A percentile compares a stretch with the other conserved stretches of the same genome.
These are phyloP conservation scores for Leptura quadrifasciata DNA, from an alignment of 2,888 invertebrate species.

Conservation along the genomic window DNA sequence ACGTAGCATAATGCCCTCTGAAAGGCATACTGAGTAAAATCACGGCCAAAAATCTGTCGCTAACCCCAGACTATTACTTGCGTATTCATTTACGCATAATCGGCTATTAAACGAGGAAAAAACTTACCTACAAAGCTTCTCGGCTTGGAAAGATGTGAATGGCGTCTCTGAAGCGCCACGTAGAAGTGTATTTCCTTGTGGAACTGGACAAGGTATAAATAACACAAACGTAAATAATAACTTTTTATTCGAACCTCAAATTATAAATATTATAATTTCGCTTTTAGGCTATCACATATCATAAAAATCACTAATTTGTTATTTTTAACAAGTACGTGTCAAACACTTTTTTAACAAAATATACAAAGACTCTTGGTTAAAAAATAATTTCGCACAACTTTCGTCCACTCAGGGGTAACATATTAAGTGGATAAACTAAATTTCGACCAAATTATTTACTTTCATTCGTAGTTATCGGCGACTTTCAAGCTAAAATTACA, in stretches of 20 bases:
- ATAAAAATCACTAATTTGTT: constrained; percentile 45
- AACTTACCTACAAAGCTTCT: not conserved
- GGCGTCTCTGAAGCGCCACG: not conserved
- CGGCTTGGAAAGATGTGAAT: not conserved
- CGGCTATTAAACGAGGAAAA: not conserved
- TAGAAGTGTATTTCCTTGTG: not conserved
- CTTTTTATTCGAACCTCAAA: constrained; percentile 38
- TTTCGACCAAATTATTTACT: not conserved
- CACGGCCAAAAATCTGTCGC: no score
- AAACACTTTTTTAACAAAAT: constrained; percentile 23
- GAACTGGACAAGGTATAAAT: not conserved
- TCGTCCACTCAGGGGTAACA: not conserved
- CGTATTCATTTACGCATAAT: no score
- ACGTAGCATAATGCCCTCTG: no score
- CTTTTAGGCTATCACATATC: constrained; percentile 48
- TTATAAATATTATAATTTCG: constrained; percentile 37
- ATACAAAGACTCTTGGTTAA: not conserved
- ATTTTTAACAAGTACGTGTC: constrained; percentile 32
- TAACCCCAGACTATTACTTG: no score
- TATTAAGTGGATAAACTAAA: not conserved
- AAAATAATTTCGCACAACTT: not conserved
- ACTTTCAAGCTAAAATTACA: not conserved
- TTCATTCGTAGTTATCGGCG: not conserved
- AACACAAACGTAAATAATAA: constrained; percentile 24
- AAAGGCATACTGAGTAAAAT: no score